Conservation (phyloP, 2,113 vertebrate species). For the Corvus hawaiiensis region DNA sequence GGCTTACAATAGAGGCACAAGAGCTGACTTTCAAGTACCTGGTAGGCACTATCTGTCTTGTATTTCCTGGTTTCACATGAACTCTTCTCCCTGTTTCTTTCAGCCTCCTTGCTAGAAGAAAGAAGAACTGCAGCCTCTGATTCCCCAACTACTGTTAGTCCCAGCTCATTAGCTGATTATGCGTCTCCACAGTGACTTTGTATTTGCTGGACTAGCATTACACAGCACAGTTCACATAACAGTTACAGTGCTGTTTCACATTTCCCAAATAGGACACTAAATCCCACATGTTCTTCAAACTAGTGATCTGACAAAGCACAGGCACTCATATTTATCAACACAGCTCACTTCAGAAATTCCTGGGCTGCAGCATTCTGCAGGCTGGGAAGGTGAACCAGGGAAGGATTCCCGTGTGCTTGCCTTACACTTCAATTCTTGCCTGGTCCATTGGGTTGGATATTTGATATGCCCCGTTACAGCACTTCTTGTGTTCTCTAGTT, state of each 20-base stretch:
- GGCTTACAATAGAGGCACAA: not conserved
- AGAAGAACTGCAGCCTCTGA: not conserved
- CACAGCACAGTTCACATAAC: not conserved
- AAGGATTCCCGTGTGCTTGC: not conserved
- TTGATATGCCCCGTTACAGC: not conserved
- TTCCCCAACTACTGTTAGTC: not conserved
- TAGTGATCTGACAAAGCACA: not conserved
- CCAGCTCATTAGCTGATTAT: not conserved
- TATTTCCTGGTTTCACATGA: not conserved
- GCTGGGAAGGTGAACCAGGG: not conserved
- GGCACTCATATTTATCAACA: not conserved
- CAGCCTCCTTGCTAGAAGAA: not conserved
- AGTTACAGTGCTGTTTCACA: not conserved
- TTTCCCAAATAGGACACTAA: constrained; percentile 22
- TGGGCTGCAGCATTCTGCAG: not conserved
- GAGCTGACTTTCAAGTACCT: not conserved
- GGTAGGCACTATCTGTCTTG: not conserved
- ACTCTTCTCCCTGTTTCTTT: not conserved
- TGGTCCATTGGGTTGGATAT: not conserved
- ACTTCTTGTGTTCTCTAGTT: not conserved
- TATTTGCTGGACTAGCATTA: not conserved
- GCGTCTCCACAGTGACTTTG: not conserved
- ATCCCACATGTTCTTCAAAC: not conserved
- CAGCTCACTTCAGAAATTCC: not conserved
- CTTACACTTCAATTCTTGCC: not conserved